Evolutionary conservation across 2,888 invertebrate genomes (phyloP), one percentile per base, ranked within the genome.

Genomic region (Vannuccia rotundouncinata): DNA sequence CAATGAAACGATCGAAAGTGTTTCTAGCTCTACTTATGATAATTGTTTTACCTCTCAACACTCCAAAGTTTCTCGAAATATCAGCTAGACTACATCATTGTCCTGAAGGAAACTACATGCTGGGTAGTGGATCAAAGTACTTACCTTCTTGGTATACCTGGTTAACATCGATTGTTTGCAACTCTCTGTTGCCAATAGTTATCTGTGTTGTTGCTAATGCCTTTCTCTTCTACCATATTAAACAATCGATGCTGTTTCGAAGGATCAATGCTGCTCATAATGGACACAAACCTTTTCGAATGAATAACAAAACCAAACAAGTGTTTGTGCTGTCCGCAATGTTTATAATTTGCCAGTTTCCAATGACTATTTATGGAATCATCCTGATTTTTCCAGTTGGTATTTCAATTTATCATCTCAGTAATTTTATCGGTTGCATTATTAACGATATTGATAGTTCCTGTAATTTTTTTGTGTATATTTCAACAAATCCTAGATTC

Each of bases 401-500:
- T 1, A 45, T 27, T 5, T 30, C 27, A 27, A 31, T 77, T n/a
- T 77, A 30, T n/a, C 29, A 77, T 31, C 27, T 31, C 45, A 31
- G 30, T 25, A 77, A 77, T 77, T 77, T 77, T 5, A 10, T 31
- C 27, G 77, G 77, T 1, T 13, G 25, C 1, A 10, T 77, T 1
- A 31, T 77, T 1, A 77, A 45, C n/a, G 77, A 77, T n/a, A 77
- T 77, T 31, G 77, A 77, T n/a, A 77, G 77, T 31, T 77, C 77
- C 1, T 77, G 77, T 31, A 77, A 77, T 25, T 77, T 77, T 31
- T 77, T 30, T 27, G 45, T 77, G 13, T 77, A 77, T n/a, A 45
- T 77, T 1, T 30, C 77, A 27, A 77, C 31, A 10, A 77, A 77
- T 77, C 27, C 77, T 1, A 1, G 77, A 1, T 91, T 90, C 45